A percentile compares a stretch with the other conserved stretches of the same genome.
phyloP scores from a whole-genome alignment of 2,113 vertebrate genomes.

The Dromaius novaehollandiae region DNA sequence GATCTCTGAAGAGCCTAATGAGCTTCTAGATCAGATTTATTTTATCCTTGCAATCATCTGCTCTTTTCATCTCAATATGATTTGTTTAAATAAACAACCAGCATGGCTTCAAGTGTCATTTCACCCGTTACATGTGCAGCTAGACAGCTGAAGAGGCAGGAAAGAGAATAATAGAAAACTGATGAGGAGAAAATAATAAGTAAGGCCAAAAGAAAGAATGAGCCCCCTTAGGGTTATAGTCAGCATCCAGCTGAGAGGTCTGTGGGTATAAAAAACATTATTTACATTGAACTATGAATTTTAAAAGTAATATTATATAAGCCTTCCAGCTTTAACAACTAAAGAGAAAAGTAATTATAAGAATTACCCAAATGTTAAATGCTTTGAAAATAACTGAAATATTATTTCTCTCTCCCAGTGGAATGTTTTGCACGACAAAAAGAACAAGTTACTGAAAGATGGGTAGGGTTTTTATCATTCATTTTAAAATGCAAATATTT shows the following conservation, averaged over 20 bases:
- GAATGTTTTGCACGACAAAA: neutral
- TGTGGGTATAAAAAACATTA: slow-evolving; percentile 40
- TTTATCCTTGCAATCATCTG: neutral
- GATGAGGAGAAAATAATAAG: slow-evolving; percentile 58
- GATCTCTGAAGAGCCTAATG: neutral
- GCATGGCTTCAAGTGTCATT: slow-evolving; percentile 42
- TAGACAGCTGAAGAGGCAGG: slow-evolving; percentile 53
- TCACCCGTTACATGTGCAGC: slow-evolving; percentile 14
- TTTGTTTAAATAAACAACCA: slow-evolving; percentile 69
- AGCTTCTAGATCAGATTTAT: neutral
- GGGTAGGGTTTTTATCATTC: neutral
- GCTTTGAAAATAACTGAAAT: slow-evolving; percentile 23
- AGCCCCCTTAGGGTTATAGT: slow-evolving; percentile 45
- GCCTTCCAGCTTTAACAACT: slow-evolving; percentile 58
- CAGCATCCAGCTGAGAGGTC: slow-evolving; percentile 50
- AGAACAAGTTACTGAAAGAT: neutral
- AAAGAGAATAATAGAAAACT: slow-evolving; percentile 52
- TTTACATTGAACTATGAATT: slow-evolving; percentile 55
- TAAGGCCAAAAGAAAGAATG: slow-evolving; percentile 35
- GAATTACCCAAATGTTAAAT: slow-evolving; percentile 56
- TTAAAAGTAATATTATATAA: slow-evolving; percentile 39
- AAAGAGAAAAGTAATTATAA: slow-evolving; percentile 58
- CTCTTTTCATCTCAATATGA: slow-evolving; percentile 13
- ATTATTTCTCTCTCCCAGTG: slow-evolving; percentile 40
- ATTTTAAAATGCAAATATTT: slow-evolving; percentile 70